Evolutionary conservation across 2,888 invertebrate genomes (phyloP).

Genomic region (Tromatobia lineatoria): DNA sequence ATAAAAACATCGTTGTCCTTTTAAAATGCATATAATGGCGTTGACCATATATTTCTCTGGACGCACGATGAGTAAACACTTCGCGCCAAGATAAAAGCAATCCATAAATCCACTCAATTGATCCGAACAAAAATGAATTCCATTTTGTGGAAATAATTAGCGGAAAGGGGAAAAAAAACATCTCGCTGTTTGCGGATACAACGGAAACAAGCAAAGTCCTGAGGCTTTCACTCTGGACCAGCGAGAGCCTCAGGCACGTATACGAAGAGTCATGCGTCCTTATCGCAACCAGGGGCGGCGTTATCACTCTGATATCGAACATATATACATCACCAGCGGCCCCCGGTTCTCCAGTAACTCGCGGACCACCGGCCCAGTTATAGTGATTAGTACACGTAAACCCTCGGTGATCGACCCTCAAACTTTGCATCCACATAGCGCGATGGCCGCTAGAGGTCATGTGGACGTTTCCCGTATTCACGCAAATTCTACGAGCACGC

Average conservation of each 20-base stretch:
- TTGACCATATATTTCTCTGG: too few relatives aligned
- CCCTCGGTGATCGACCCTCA: slow-evolving; percentile 23
- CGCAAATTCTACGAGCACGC: not conserved
- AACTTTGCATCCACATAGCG: not conserved
- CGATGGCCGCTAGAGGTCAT: slow-evolving; percentile 10
- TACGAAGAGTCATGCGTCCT: slow-evolving; percentile 60
- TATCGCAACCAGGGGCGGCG: slow-evolving; percentile 78
- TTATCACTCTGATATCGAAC: slow-evolving; percentile 83
- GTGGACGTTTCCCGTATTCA: not conserved
- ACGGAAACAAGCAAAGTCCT: not conserved
- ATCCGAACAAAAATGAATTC: not conserved
- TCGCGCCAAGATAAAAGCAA: not conserved
- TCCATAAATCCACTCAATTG: not conserved
- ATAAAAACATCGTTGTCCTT: too few relatives aligned
- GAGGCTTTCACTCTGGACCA: slow-evolving; percentile 2
- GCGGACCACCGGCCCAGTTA: slow-evolving; percentile 80
- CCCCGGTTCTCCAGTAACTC: slow-evolving; percentile 80
- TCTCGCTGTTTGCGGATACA: not conserved
- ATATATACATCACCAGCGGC: slow-evolving; percentile 80
- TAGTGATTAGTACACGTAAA: slow-evolving; percentile 66
- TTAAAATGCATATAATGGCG: too few relatives aligned
- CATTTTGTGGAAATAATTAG: not conserved
- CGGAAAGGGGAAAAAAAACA: not conserved
- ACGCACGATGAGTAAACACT: not conserved
- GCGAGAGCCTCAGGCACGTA: not conserved